Base-by-base conservation (phyloP, 2,797 vertebrate genomes). In the Octomys mimax region DNA sequence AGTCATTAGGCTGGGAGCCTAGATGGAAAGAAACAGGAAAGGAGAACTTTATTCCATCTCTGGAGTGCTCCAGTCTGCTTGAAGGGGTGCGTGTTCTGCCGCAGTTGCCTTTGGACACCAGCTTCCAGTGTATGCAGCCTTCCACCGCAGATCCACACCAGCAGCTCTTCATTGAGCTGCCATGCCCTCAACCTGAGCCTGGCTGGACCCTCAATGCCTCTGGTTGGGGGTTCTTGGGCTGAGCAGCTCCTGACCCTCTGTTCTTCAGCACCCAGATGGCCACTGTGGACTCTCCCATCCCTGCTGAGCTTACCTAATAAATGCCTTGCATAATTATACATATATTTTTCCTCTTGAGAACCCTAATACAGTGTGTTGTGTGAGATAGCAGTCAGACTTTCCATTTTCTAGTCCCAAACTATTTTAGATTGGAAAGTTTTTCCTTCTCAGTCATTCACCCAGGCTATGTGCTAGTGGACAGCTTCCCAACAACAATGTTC, bases 401-500 rank as follows among this genome's bases (percentile, higher is more conserved):
- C n/a, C n/a, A n/a, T 86, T 80, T 87, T 91, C 28, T 73, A 24
- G 46, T 64, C 64, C 49, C 57, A 66, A 46, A 46, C 54, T 90
- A 19, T n/a, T 86, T 86, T 62, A 86, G 64, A 64, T 31, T 57
- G 42, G 24, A 87, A 64, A 57, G n/a, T 95, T 95, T 64, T 66
- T 81, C 42, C 66, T 8, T 54, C 16, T 11, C 57, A 24, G 16
- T 91, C 46, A n/a, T 22, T 62, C 26, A 54, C 42, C 0, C 1
- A 46, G 64, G 57, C 36, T 64, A 62, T 54, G 26, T 14, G 22
- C 82, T 61, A 91, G 75, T 49, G 46, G 68, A 84, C 16, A 94
- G 42, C 73, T 91, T 80, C 11, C 22, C 46, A 80, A 62, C 2
- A 94, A 78, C 26, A 28, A 13, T 54, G 28, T 42, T 80, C 57